Evolutionary conservation across 2,888 invertebrate genomes (phyloP).

Genomic region (Syrista parreyssii): DNA sequence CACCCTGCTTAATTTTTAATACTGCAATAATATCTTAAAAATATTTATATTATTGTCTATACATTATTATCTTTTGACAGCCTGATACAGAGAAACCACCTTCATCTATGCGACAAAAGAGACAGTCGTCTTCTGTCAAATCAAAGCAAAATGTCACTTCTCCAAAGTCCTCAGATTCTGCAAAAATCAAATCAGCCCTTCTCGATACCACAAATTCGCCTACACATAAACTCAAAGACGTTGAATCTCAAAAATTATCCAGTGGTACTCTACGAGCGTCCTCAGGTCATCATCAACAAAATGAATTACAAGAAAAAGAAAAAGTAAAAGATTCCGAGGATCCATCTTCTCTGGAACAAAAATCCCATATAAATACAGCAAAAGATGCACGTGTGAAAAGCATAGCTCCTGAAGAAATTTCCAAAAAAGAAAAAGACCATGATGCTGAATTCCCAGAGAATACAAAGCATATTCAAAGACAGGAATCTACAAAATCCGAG

Average conservation of each 20-base stretch:
- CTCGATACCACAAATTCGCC: conserved; percentile 15
- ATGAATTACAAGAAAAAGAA: conserved; percentile 4
- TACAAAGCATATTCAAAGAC: conserved; percentile 8
- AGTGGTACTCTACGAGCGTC: not conserved
- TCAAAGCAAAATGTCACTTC: conserved; percentile 23
- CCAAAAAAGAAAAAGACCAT: conserved; percentile 11
- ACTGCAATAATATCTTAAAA: not conserved
- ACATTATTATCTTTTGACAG: conserved; percentile 18
- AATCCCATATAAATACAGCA: not conserved
- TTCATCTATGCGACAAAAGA: conserved; percentile 25
- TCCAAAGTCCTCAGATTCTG: conserved; percentile 24
- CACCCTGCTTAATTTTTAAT: not conserved
- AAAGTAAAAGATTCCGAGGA: conserved; percentile 5
- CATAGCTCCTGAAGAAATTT: not conserved
- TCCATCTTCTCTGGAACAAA: not conserved
- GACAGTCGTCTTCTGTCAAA: conserved; percentile 30
- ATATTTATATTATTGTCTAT: not conserved
- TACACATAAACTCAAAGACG: conserved; percentile 2
- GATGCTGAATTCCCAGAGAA: not conserved
- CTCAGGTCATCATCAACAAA: not conserved
- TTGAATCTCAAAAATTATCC: not conserved
- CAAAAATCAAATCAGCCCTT: conserved; percentile 17
- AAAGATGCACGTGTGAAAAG: not conserved
- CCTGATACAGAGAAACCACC: conserved; percentile 28
- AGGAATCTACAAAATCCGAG: not conserved